A percentile compares a stretch with the other conserved stretches of the same genome.
Conservation (phyloP, 92 coral and sea anemone species). For the Montipora capitata region DNA sequence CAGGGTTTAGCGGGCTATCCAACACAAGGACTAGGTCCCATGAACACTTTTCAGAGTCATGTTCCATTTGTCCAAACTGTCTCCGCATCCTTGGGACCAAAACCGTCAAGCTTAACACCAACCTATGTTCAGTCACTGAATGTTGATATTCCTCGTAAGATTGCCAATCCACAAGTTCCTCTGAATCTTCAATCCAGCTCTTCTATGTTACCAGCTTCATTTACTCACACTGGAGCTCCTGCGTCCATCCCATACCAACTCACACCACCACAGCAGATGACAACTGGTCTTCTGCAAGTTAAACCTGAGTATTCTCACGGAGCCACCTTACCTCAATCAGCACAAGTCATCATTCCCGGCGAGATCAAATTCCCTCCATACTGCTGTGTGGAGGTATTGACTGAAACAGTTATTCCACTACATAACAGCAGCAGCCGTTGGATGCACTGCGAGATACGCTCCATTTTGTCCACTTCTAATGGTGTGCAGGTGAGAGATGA, state of each 20-base stretch:
- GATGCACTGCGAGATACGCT: conserved; percentile 91
- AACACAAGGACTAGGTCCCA: conserved; percentile 15
- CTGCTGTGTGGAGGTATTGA: conserved; percentile 92
- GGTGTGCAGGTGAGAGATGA: conserved; percentile 84
- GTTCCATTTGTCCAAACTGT: conserved; percentile 83
- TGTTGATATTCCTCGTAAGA: conserved; percentile 41
- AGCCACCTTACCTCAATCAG: conserved; percentile 40
- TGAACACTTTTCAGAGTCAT: conserved; percentile 30
- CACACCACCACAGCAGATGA: conserved; percentile 25
- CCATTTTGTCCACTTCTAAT: conserved; percentile 80
- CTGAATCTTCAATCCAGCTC: conserved; percentile 38
- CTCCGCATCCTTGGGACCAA: conserved; percentile 84
- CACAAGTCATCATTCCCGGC: conserved; percentile 93
- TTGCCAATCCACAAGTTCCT: conserved; percentile 36
- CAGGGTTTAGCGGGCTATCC: conserved; percentile 27
- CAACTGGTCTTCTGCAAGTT: conserved; percentile 56
- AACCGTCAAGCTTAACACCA: conserved; percentile 85
- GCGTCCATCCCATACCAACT: conserved; percentile 19
- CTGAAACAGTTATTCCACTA: conserved; percentile 85
- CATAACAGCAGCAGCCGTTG: conserved; percentile 96
- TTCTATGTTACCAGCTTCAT: conserved; percentile 29
- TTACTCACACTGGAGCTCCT: conserved; percentile 14
- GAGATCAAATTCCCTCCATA: conserved; percentile 90
- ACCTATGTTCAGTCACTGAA: conserved; percentile 64
- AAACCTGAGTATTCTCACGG: conserved; percentile 34